Percentiles rank a stretch among this genome's conserved stretches.
Evolutionary conservation across 2,797 vertebrate species (phyloP).

Genomic region (Hydrolagus colliei): DNA sequence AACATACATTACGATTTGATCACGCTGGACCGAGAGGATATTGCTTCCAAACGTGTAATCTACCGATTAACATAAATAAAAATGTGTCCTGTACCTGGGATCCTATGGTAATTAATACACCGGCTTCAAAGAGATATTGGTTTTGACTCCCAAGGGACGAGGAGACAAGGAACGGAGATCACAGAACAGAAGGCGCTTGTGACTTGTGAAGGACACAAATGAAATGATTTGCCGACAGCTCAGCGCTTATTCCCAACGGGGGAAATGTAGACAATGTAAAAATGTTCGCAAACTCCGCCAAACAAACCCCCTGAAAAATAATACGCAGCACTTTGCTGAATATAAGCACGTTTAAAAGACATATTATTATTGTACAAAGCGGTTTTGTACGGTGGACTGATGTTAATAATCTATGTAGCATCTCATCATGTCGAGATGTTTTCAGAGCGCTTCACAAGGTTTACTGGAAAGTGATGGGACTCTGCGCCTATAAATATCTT

Average conservation of each 20-base stretch:
- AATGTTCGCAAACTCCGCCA: neutral
- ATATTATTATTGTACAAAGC: no score
- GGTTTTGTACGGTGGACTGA: no score
- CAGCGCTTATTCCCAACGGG: neutral
- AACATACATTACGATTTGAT: constrained; percentile 37
- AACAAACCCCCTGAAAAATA: neutral
- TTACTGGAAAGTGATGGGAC: no score
- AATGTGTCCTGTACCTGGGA: constrained; percentile 34
- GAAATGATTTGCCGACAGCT: constrained; percentile 37
- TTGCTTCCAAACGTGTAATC: constrained; percentile 49
- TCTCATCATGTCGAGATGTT: no score
- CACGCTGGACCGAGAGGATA: constrained; percentile 45
- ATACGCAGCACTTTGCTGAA: neutral
- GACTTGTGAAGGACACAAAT: constrained; percentile 48
- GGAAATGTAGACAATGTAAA: neutral
- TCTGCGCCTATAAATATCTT: no score
- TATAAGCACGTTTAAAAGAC: neutral
- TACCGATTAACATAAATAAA: constrained; percentile 52
- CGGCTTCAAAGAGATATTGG: constrained; percentile 38
- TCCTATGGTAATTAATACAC: constrained; percentile 41
- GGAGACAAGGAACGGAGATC: constrained; percentile 39
- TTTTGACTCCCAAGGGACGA: constrained; percentile 39
- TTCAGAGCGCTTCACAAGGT: no score
- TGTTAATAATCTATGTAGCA: no score
- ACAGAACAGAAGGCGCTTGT: neutral